phyloP scores from a whole-genome alignment of 2,113 vertebrate species.

The Ochotona princeps region DNA sequence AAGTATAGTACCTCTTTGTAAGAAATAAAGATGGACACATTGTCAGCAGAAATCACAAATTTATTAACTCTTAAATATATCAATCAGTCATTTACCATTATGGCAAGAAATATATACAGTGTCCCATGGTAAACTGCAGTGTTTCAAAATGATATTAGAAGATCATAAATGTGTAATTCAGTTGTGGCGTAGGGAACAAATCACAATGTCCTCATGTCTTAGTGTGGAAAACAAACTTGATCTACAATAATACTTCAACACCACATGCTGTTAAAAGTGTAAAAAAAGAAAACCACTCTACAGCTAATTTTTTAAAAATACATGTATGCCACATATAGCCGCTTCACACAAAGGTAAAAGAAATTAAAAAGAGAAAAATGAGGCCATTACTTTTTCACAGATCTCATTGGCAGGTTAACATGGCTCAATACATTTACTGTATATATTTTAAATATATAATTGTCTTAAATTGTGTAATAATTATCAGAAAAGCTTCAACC shows the following conservation, averaged over 20 bases:
- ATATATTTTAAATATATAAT: slow-evolving; percentile 88
- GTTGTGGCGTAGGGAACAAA: slow-evolving; percentile 85
- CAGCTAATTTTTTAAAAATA: slow-evolving; percentile 84
- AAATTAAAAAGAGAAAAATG: slow-evolving; percentile 80
- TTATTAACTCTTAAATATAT: slow-evolving; percentile 94
- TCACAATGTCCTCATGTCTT: slow-evolving; percentile 85
- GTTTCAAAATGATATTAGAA: slow-evolving; percentile 86
- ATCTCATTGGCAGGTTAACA: slow-evolving; percentile 90
- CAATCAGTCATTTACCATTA: slow-evolving; percentile 90
- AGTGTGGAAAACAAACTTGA: slow-evolving; percentile 88
- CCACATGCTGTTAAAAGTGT: slow-evolving; percentile 88
- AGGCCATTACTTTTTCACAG: slow-evolving; percentile 88
- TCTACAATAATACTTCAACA: slow-evolving; percentile 87
- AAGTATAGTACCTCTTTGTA: neutral
- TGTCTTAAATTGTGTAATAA: slow-evolving; percentile 87
- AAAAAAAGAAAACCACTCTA: slow-evolving; percentile 79
- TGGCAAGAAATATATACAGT: slow-evolving; percentile 91
- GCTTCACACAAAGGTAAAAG: slow-evolving; percentile 82
- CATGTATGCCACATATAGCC: slow-evolving; percentile 86
- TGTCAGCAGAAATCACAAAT: slow-evolving; percentile 94
- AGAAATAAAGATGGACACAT: slow-evolving; percentile 75
- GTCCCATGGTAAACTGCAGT: slow-evolving; percentile 89
- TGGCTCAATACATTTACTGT: slow-evolving; percentile 89
- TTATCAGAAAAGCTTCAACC: slow-evolving; percentile 87
- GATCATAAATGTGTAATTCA: slow-evolving; percentile 81